Evolutionary conservation across 2,113 vertebrate genomes (phyloP).

Genomic region (Cygnus atratus): DNA sequence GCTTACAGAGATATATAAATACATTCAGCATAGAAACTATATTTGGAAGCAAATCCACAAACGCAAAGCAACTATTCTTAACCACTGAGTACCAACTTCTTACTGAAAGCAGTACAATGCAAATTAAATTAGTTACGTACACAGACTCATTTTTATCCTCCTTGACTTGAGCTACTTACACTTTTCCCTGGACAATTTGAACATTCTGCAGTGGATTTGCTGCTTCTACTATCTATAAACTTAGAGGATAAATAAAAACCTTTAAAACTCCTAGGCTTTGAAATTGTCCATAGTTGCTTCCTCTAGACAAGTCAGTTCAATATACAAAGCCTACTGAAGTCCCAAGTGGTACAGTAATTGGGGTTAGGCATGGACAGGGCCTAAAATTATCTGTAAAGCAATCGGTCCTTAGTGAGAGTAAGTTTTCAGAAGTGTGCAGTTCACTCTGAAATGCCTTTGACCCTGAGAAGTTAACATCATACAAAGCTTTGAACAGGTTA

Average conservation of each 20-base stretch:
- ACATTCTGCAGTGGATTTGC: background rate
- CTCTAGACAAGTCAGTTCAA: background rate
- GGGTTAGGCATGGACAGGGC: background rate
- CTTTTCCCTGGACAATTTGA: background rate
- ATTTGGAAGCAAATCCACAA: background rate
- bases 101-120: background rate
- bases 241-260: background rate
- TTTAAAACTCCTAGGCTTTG: background rate
- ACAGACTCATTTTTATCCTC: background rate
- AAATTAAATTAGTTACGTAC: background rate
- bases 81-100: background rate
- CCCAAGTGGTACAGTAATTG: background rate
- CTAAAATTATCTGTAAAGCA: background rate
- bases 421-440: background rate
- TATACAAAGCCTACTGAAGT: background rate
- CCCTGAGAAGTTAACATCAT: background rate
- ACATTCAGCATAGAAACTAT: background rate
- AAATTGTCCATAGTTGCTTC: background rate
- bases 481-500: background rate
- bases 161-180: background rate
- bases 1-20: background rate
- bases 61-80: background rate
- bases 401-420: background rate
- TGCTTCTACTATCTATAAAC: background rate
- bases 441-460: background rate